Base-by-base conservation (phyloP, 2,888 invertebrate species). In the Tenthredo livida region DNA sequence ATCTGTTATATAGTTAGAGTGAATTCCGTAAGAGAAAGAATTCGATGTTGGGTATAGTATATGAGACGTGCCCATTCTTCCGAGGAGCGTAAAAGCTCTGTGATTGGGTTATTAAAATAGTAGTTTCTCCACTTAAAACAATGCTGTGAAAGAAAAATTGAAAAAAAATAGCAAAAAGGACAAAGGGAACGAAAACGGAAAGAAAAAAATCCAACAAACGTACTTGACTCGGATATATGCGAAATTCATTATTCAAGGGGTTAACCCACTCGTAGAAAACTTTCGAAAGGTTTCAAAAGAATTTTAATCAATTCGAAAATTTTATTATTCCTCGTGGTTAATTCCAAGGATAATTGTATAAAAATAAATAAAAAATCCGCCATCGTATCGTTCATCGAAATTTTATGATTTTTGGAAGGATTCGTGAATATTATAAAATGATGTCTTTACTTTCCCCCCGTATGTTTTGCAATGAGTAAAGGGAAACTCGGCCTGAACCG, bases 91-190 rank as follows among this genome's bases (percentile, higher is more conserved):
- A 29, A 67, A 67, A 54, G 7, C 29, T 67, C 33, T 33, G 29
- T 12, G 67, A 67, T 67, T 67, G 67, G 29, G 15, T 67, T 29
- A 29, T 29, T 67, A 33, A 67, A 67, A 67, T 67, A 54, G n/a
- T 54, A 5, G 2, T 54, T 54, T 7, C 6, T n/a, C 2, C 54
- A 54, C 7, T 54, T n/a, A n/a, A n/a, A n/a, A 54, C 1, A 17
- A 17, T 17, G 1, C n/a, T 5, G n/a, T n/a, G n/a, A 7, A 54
- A 54, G 17, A 54, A 54, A 54, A 54, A 54, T 54, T 54, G 54
- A n/a, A 7, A 54, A 54, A n/a, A 54, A 2, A 6, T 5, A 50
- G 17, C 15, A 15, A 47, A 47, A 4, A 1, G 3, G 4, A 15
- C 15, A 15, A 47, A 47, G 0, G 4, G 3, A 15, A 15, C 15